Percentiles rank a stretch among this genome's conserved stretches.
Conservation (phyloP, 2,797 vertebrate genomes). For the Acanthurus leucopareius region DNA sequence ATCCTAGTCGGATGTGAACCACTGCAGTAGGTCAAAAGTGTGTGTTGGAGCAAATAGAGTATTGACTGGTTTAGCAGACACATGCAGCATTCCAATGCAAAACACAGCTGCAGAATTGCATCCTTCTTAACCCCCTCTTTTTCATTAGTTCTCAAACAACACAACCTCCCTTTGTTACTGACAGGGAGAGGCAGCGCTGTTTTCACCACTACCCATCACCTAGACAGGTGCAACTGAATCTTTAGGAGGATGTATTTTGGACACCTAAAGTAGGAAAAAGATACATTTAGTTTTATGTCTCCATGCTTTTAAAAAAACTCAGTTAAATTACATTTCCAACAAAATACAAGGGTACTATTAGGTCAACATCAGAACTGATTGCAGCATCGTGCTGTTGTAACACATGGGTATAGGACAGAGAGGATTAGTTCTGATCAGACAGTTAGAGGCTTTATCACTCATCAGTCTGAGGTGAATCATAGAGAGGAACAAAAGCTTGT, state of each 20-base stretch:
- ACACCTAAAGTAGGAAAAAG: neutral
- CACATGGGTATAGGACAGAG: neutral
- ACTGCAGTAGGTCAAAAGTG: conserved; percentile 58
- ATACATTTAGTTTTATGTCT: neutral
- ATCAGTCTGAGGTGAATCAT: conserved; percentile 10
- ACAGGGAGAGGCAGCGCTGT: conserved; percentile 34
- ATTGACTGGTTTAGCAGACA: conserved; percentile 67
- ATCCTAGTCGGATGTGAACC: conserved; percentile 58
- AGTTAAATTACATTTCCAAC: neutral
- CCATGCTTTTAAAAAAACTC: neutral
- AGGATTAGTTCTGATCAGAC: conserved; percentile 15
- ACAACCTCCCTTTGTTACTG: conserved; percentile 51
- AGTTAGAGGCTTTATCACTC: neutral
- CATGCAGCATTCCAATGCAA: conserved; percentile 73
- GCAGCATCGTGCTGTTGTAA: neutral
- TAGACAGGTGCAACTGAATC: conserved; percentile 10
- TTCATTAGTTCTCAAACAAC: conserved; percentile 38
- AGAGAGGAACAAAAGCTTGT: conserved; percentile 27
- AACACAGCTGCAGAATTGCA: conserved; percentile 73
- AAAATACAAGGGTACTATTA: neutral
- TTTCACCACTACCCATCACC: conserved; percentile 14
- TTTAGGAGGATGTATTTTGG: neutral
- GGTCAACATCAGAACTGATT: neutral
- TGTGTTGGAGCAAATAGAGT: conserved; percentile 70
- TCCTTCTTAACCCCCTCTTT: conserved; percentile 21